phyloP scores from a whole-genome alignment of 2,888 invertebrate species.

The Cryptosula pallasiana region DNA sequence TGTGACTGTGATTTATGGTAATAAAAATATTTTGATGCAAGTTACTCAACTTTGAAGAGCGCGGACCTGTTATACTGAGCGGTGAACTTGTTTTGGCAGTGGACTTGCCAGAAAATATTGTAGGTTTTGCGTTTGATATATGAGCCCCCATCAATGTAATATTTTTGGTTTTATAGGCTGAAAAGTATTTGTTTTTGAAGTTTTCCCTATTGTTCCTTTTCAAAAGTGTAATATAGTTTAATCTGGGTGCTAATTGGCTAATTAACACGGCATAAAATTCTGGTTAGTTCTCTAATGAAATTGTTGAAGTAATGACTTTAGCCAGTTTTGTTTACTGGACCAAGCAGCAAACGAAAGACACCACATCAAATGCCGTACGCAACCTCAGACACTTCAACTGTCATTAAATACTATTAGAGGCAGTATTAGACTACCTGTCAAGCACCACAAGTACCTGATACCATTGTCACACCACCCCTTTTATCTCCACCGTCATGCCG shows the following conservation, averaged over 20 bases:
- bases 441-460: constrained; percentile 17
- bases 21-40: too few relatives aligned
- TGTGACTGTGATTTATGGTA: too few relatives aligned
- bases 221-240: not conserved
- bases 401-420: constrained; percentile 16
- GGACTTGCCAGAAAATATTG: not conserved
- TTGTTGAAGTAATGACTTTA: not conserved
- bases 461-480: not conserved
- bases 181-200: not conserved
- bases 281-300: not conserved
- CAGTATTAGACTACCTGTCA: constrained; percentile 3
- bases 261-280: not conserved
- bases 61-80: too few relatives aligned
- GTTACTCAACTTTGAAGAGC: too few relatives aligned
- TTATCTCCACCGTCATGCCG: not conserved
- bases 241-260: not conserved
- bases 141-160: not conserved
- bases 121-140: not conserved
- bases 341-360: not conserved
- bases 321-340: not conserved
- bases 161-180: too few relatives aligned
- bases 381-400: constrained; percentile 13
- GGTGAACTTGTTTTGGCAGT: not conserved
- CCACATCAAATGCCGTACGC: constrained; percentile 2
- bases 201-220: not conserved